These are phyloP conservation scores for Drosophila seguyi DNA, from an alignment of 1,140 invertebrate genomes.

Conservation along the genomic window DNA sequence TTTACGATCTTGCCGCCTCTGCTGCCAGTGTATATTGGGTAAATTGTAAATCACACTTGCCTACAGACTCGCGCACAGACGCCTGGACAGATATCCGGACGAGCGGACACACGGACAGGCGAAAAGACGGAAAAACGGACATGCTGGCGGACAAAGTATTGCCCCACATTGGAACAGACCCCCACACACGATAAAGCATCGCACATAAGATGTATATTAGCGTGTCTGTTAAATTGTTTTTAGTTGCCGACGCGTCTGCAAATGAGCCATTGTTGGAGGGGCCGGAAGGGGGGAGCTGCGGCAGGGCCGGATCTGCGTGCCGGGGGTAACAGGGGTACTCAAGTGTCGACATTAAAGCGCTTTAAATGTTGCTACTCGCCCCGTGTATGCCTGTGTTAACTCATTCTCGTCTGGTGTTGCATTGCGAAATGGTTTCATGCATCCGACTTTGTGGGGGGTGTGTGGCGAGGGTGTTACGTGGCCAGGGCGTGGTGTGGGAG, in stretches of 20 bases:
- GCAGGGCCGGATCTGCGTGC: neutral
- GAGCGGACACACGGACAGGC: conserved; percentile 21
- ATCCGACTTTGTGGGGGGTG: conserved; percentile 17
- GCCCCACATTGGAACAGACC: conserved; percentile 39
- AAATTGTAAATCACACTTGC: conserved; percentile 77
- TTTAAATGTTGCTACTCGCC: conserved; percentile 57
- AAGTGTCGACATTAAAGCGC: conserved; percentile 65
- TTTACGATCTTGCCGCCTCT: conserved; percentile 64
- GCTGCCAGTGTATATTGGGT: conserved; percentile 54
- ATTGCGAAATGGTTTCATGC: conserved; percentile 63
- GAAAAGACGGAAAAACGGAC: conserved; percentile 17
- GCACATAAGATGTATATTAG: conserved; percentile 72
- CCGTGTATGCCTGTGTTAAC: conserved; percentile 23
- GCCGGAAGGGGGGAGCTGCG: neutral
- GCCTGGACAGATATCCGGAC: conserved; percentile 19
- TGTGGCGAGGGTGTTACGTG: conserved; percentile 7
- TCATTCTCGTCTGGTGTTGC: conserved; percentile 38
- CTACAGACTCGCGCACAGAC: conserved; percentile 4
- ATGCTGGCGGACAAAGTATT: conserved; percentile 16
- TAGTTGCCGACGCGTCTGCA: conserved; percentile 75
- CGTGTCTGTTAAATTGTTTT: conserved; percentile 75
- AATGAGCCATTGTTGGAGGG: conserved; percentile 73
- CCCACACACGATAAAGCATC: conserved; percentile 41
- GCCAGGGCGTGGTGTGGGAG: conserved; percentile 7
- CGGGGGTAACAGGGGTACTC: conserved; percentile 16